These are phyloP conservation scores for Volucella inflata DNA, from an alignment of 2,888 invertebrate species.

Conservation along the genomic window DNA sequence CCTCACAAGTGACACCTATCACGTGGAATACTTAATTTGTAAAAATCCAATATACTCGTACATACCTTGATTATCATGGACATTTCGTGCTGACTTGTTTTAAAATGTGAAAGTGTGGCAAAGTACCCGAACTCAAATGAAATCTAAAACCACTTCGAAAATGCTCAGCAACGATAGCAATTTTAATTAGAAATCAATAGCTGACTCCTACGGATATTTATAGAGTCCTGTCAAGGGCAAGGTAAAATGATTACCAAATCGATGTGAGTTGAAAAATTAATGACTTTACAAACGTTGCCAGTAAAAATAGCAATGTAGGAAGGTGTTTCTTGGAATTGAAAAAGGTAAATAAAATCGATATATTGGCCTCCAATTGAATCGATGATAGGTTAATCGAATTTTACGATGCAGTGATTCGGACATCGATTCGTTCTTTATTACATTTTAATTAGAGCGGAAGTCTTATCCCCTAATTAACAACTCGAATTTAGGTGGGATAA, in stretches of 20 bases:
- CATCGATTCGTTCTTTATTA: not conserved
- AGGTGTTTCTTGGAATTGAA: not conserved
- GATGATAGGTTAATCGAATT: slow-evolving; percentile 27
- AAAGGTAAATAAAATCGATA: slow-evolving; percentile 14
- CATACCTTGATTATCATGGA: too few species aligned
- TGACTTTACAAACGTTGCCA: not conserved
- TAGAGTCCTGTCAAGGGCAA: slow-evolving; percentile 38
- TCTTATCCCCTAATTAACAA: not conserved
- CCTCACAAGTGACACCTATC: too few species aligned
- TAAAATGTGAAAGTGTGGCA: too few species aligned
- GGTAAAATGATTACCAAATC: slow-evolving; percentile 19
- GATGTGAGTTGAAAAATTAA: slow-evolving; percentile 9
- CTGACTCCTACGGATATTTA: slow-evolving; percentile 1
- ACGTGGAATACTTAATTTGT: too few species aligned
- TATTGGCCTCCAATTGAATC: slow-evolving; percentile 11
- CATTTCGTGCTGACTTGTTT: too few species aligned
- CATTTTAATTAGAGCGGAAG: not conserved
- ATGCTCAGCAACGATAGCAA: not conserved
- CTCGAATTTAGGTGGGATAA: too few species aligned
- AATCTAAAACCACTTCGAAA: not conserved
- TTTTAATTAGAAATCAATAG: slow-evolving; percentile 34
- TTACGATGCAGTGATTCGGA: not conserved
- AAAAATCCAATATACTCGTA: too few species aligned
- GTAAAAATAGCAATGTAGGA: not conserved
- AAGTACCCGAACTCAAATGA: too few species aligned